A percentile compares a stretch with the other conserved stretches of the same genome.
phyloP scores from a whole-genome alignment of 2,113 vertebrate species.

The Ptilorrhoa leucosticta region DNA sequence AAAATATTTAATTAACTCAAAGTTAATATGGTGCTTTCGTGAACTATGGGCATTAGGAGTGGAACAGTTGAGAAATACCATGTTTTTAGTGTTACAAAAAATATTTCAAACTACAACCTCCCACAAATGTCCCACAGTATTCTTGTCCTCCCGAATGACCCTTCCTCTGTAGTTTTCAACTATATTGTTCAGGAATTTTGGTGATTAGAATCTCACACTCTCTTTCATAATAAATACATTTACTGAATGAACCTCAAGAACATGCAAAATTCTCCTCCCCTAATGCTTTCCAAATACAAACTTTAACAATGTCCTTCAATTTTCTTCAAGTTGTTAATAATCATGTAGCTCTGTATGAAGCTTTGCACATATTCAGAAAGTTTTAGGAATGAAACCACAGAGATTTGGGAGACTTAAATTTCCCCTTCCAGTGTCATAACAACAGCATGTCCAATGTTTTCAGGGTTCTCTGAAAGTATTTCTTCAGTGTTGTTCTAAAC shows the following conservation, averaged over 20 bases:
- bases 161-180: neutral
- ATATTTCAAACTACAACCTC: neutral
- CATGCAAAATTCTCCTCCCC: neutral
- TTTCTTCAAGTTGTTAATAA: neutral
- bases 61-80: accelerated
- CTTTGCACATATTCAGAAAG: neutral
- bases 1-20: neutral
- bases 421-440: neutral
- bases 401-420: neutral
- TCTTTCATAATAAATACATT: neutral
- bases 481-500: neutral
- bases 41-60: neutral
- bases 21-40: neutral
- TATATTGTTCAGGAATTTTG: neutral
- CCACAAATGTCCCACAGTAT: no score
- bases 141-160: neutral
- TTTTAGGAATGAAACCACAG: neutral
- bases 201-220: neutral
- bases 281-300: neutral
- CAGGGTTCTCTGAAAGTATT: neutral
- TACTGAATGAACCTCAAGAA: neutral
- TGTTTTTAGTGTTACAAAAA: neutral
- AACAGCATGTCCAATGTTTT: neutral
- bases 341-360: neutral
- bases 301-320: neutral